Base-by-base conservation (phyloP, 2,113 vertebrate genomes). In the Pterocles gutturalis region DNA sequence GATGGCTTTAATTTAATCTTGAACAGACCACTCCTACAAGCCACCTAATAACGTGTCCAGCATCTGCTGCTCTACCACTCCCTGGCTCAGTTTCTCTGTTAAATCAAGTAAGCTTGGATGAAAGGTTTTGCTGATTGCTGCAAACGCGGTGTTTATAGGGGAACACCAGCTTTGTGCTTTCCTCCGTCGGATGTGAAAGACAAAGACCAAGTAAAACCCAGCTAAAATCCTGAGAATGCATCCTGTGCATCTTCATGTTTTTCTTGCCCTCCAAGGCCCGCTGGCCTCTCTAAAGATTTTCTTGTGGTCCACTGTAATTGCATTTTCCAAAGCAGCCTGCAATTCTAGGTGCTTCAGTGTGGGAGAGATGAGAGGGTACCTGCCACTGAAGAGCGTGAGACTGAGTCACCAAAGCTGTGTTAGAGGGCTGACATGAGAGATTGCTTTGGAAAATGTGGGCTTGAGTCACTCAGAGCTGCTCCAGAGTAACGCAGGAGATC, bases 241-340 rank as follows among this genome's bases (percentile, higher is more conserved):
- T 75, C 53, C 13, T 61, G 11, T 75, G 43, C 41, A 17, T 55
- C 60, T 57, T 76, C 2, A 0, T 34, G 3, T 5, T 90, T 89
- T 79, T 36, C 48, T 60, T 60, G 22, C 54, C 83, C 33, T 83
- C 17, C 69, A 8, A 87, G 62, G 18, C 65, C 26, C 7, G 8
- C 25, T 1, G 5, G 20, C 21, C 25, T 60, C 36, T 77, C 6
- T 61, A 73, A 79, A 55, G 60, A 28, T 85, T 83, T 83, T 57
- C 8, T 62, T 66, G 24, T 2, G 4, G 21, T 81, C 64, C 43
- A 28, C 10, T 7, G 7, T 24, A 78, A 55, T 9, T 89, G 26
- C 24, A 15, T 93, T 93, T 96, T 87, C 79, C 65, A 76, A 78
- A 97, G 51, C 54, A 94, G 46, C 46, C 46, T 90, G 28, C 26